A percentile compares a stretch with the other conserved stretches of the same genome.
phyloP scores from a whole-genome alignment of 2,113 vertebrate species.

The Monopterus albus region DNA sequence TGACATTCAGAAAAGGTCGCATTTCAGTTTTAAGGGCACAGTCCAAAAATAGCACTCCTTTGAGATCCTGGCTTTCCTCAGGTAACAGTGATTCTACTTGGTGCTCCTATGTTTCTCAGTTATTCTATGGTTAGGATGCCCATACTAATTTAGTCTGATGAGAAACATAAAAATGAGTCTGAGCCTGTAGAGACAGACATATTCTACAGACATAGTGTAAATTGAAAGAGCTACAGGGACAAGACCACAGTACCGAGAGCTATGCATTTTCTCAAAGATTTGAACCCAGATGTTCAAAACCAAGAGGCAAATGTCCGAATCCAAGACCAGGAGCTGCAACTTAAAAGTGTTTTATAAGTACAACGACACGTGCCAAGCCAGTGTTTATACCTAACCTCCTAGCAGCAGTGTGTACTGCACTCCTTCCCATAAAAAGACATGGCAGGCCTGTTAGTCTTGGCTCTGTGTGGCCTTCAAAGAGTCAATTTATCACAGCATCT shows the following conservation, averaged over 20 bases:
- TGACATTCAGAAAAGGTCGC: background rate
- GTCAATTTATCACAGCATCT: slow-evolving; percentile 76
- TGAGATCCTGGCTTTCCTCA: background rate
- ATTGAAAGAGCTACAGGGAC: background rate
- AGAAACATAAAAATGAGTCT: slow-evolving; percentile 8
- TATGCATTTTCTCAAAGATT: background rate
- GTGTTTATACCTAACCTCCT: slow-evolving; percentile 65
- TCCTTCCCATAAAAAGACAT: slow-evolving; percentile 71
- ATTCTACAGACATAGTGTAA: slow-evolving; percentile 6
- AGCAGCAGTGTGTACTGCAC: slow-evolving; percentile 47
- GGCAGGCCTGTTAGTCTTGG: slow-evolving; percentile 62
- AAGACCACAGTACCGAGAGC: background rate
- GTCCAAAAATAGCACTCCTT: background rate
- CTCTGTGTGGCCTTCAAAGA: slow-evolving; percentile 81
- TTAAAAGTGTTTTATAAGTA: slow-evolving; percentile 36
- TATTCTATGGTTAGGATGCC: no score
- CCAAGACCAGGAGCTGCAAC: slow-evolving; percentile 29
- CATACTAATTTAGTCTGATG: no score
- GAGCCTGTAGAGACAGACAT: background rate
- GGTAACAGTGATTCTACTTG: background rate
- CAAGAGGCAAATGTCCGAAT: slow-evolving; percentile 22
- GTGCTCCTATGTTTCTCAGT: slow-evolving; percentile 4
- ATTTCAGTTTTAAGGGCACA: background rate
- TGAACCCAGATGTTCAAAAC: background rate
- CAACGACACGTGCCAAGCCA: slow-evolving; percentile 26